A percentile compares a stretch with the other conserved stretches of the same genome.
These are phyloP conservation scores for Uloborus plumipes DNA, from an alignment of 2,888 invertebrate species.

Conservation along the genomic window DNA sequence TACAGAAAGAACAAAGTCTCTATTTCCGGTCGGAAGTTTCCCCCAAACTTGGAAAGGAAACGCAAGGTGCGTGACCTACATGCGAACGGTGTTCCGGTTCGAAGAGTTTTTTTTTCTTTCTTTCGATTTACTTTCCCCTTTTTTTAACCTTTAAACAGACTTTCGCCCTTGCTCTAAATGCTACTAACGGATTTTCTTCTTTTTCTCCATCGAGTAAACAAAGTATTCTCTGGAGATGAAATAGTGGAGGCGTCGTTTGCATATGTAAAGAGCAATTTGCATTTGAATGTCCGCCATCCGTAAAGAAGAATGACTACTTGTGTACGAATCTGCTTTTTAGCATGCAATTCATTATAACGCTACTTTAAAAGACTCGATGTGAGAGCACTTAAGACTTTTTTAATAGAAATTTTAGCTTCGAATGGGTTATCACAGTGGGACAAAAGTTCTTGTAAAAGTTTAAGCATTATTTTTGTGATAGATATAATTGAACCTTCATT, in stretches of 20 bases:
- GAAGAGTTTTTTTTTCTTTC: neutral
- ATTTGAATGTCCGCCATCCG: neutral
- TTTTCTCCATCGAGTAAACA: slow-evolving; percentile 8
- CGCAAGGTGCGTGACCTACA: slow-evolving; percentile 25
- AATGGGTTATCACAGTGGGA: too few species aligned
- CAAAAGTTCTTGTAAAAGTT: too few species aligned
- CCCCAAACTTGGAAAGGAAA: slow-evolving; percentile 16
- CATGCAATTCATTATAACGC: too few species aligned
- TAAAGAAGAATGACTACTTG: too few species aligned
- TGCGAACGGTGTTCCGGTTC: slow-evolving; percentile 15
- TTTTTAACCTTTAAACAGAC: slow-evolving; percentile 1
- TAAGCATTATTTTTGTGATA: too few species aligned
- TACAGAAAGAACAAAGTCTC: neutral
- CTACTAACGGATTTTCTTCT: neutral
- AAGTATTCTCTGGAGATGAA: neutral
- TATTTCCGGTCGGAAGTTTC: slow-evolving; percentile 46
- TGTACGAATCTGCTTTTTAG: too few species aligned
- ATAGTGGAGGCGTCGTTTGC: slow-evolving; percentile 4
- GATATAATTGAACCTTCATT: too few species aligned
- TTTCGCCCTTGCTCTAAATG: slow-evolving; percentile 9
- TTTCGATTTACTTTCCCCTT: neutral
- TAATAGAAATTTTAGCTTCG: too few species aligned
- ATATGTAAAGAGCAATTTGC: slow-evolving; percentile 23
- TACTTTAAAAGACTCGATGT: too few species aligned
- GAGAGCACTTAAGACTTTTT: too few species aligned